These are phyloP conservation scores for Darevskia mixta DNA, from an alignment of 2,797 vertebrate species.

Conservation along the genomic window DNA sequence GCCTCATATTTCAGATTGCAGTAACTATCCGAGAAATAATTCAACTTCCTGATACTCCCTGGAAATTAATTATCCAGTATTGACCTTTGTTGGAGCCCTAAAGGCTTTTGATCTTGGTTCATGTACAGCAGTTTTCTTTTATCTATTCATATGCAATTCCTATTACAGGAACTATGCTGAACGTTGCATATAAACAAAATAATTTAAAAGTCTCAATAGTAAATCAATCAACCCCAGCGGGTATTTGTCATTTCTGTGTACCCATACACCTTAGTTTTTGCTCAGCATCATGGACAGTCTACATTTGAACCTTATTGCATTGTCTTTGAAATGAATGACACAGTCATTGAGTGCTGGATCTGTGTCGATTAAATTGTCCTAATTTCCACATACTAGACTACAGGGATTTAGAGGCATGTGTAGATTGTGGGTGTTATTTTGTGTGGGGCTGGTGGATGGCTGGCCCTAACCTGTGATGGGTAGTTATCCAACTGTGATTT, in stretches of 20 bases:
- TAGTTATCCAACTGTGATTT: neutral
- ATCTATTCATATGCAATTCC: neutral
- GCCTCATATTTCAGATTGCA: neutral
- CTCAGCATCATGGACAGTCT: neutral
- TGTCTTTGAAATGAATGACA: neutral
- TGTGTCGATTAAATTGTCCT: neutral
- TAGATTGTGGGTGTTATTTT: neutral
- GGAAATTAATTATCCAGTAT: constrained; percentile 10
- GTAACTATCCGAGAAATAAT: neutral
- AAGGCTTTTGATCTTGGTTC: neutral
- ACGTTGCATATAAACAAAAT: neutral
- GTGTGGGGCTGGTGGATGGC: neutral
- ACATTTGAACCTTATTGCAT: neutral
- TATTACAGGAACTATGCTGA: neutral
- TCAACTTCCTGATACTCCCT: neutral
- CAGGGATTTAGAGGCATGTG: neutral
- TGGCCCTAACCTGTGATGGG: neutral
- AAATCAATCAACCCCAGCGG: neutral
- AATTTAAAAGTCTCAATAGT: no score
- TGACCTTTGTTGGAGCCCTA: constrained; percentile 52
- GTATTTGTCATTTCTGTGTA: neutral
- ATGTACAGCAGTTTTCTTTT: neutral
- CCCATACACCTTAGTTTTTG: neutral
- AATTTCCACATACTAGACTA: neutral
- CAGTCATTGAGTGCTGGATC: neutral